Percentiles rank a stretch among this genome's conserved stretches.
Evolutionary conservation across 2,797 vertebrate genomes (phyloP).

Genomic region (Darevskia nairensis): DNA sequence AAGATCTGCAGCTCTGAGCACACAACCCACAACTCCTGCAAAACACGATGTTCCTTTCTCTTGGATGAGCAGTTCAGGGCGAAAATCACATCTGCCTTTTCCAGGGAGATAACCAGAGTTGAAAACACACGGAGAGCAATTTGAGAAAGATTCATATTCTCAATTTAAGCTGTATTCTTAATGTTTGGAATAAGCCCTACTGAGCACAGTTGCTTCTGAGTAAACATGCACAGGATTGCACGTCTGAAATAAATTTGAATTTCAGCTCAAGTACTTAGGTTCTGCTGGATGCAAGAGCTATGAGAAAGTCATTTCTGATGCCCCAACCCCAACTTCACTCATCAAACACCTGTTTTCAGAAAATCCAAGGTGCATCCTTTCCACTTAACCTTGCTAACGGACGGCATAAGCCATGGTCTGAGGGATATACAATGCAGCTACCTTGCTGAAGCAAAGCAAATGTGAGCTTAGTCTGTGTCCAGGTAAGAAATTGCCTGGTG

Average conservation of each 20-base stretch:
- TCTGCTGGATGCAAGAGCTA: background rate
- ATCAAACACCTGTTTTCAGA: background rate
- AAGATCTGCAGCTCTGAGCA: background rate
- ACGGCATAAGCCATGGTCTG: background rate
- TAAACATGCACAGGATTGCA: background rate
- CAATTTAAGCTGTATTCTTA: background rate
- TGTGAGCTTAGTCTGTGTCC: too few relatives aligned
- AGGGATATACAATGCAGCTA: too few relatives aligned
- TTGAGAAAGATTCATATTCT: background rate
- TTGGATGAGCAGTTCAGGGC: background rate
- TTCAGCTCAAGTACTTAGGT: background rate
- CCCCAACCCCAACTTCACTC: background rate
- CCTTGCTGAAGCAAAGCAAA: too few relatives aligned
- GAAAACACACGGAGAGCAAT: background rate
- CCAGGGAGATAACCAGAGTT: background rate
- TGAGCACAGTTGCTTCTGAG: background rate
- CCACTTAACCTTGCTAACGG: background rate
- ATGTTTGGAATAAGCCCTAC: background rate
- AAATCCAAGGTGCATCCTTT: background rate
- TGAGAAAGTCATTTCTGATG: background rate
- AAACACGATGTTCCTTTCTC: background rate
- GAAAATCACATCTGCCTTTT: background rate
- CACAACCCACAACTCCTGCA: conserved; percentile 5
- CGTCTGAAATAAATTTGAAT: background rate
- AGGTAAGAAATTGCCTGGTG: too few relatives aligned